These are phyloP conservation scores for Nesogale talazaci DNA, from an alignment of 2,113 vertebrate genomes.

Conservation along the genomic window DNA sequence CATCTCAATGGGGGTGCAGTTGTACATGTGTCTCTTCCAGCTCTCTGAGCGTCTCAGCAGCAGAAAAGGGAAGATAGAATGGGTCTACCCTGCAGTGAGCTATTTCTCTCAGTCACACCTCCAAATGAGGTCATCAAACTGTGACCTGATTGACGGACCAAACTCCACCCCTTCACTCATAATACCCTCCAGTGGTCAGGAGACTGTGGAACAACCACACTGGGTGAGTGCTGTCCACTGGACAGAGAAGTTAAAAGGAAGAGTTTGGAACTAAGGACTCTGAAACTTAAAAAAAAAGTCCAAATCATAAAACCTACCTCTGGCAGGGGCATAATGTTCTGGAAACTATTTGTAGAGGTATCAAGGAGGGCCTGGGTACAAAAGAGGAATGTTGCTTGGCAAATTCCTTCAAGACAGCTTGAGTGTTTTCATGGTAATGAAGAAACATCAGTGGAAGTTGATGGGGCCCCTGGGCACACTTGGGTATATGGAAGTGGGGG, in stretches of 20 bases:
- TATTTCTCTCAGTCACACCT: no score
- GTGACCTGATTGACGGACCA: no score
- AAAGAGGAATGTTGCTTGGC: conserved; percentile 81
- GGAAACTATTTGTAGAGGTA: conserved; percentile 38
- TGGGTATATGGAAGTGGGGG: conserved; percentile 74
- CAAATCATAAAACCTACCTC: conserved; percentile 1
- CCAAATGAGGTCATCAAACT: no score
- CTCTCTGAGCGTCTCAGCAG: no score
- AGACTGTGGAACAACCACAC: not conserved
- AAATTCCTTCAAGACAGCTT: conserved; percentile 79
- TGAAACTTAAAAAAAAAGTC: conserved; percentile 36
- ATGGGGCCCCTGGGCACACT: conserved; percentile 78
- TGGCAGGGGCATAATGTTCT: conserved; percentile 32
- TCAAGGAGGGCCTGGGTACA: conserved; percentile 66
- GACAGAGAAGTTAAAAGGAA: conserved; percentile 45
- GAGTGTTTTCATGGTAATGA: conserved; percentile 84
- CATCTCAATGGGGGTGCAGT: no score
- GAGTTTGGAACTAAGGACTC: conserved; percentile 24
- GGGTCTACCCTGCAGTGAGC: no score
- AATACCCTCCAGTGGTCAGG: no score
- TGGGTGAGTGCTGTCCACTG: not conserved
- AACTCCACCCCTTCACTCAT: no score
- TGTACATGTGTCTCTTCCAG: no score
- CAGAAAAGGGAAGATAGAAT: no score
- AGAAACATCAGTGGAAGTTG: conserved; percentile 85